Evolutionary conservation across 2,113 vertebrate genomes (phyloP).

Genomic region (Hemiscyllium ocellatum): DNA sequence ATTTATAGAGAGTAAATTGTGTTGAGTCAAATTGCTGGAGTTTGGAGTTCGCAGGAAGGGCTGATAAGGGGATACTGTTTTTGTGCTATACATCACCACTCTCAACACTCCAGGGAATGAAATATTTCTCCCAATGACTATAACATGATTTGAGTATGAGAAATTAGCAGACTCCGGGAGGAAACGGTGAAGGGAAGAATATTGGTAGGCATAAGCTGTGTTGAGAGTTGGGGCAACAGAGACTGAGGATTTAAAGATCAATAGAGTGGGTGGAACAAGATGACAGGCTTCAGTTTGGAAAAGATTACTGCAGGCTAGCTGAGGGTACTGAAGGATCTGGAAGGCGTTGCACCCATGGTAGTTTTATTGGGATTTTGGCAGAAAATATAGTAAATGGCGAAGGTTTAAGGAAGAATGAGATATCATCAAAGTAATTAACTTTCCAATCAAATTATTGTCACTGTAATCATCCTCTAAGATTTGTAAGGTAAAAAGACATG

Average conservation of each 20-base stretch:
- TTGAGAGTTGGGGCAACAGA: background rate
- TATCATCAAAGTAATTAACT: background rate
- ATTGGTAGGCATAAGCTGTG: background rate
- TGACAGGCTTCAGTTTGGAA: background rate
- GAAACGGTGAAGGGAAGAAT: background rate
- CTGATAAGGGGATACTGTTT: too few species aligned
- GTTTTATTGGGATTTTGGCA: background rate
- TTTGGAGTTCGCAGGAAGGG: too few species aligned
- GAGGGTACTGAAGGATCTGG: background rate
- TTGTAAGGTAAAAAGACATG: background rate
- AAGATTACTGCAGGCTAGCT: background rate
- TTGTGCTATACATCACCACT: too few species aligned
- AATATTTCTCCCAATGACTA: too few species aligned
- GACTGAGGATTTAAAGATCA: background rate
- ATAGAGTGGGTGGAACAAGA: background rate
- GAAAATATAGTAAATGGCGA: background rate
- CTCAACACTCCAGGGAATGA: too few species aligned
- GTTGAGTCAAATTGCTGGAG: too few species aligned
- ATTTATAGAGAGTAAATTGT: too few species aligned
- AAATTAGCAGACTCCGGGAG: background rate
- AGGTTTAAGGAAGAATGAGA: background rate
- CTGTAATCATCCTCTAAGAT: background rate
- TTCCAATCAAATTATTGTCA: background rate
- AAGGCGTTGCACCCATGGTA: background rate
- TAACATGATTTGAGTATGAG: background rate